Base-by-base conservation (phyloP, 2,113 vertebrate species). In the Ciconia maguari region DNA sequence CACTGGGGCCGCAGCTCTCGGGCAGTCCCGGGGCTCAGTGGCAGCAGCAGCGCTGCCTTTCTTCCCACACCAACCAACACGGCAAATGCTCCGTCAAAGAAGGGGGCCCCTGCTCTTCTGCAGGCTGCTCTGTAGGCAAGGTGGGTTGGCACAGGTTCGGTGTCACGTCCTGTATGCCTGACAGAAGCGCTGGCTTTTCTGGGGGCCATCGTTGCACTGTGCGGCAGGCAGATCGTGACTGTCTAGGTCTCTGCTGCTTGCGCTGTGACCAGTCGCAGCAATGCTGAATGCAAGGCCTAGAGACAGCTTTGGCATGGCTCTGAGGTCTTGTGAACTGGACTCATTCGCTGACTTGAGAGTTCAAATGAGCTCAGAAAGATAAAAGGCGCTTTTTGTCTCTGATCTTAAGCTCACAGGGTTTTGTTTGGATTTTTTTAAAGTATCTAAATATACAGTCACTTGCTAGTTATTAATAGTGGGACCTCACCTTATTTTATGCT, bases 401-500 rank as follows among this genome's bases (percentile, higher is more conserved):
- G 66, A 96, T 86, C 86, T 92, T 65, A 36, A 92, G 87, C 83
- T 95, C 41, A 46, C 54, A 27, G 41, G 41, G 64, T 91, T 92
- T 87, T 72, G 58, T 78, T 85, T 70, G 51, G 58, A 48, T 64
- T 29, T 90, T 52, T 97, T 94, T 79, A 10, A 82, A 87, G 34
- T 87, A 42, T 92, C 93, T 95, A 96, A 95, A 95, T 93, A 96
- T 71, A 71, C 72, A 83, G 76, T 85, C 89, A 72, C 83, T 94
- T 82, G 75, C 85, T 93, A 70, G 96, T 93, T 96, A 92, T 96
- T 95, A 94, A 95, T 90, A 92, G 87, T 54, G 69, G 86, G 54
- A 61, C 78, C 87, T 96, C 78, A 93, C 92, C 87, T 95, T 89
- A 71, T 90, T 82, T 95, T 79, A 94, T 96, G 91, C 75, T 62